Conservation (phyloP, 2,888 invertebrate species). For the Marasmarcha lunaedactyla region DNA sequence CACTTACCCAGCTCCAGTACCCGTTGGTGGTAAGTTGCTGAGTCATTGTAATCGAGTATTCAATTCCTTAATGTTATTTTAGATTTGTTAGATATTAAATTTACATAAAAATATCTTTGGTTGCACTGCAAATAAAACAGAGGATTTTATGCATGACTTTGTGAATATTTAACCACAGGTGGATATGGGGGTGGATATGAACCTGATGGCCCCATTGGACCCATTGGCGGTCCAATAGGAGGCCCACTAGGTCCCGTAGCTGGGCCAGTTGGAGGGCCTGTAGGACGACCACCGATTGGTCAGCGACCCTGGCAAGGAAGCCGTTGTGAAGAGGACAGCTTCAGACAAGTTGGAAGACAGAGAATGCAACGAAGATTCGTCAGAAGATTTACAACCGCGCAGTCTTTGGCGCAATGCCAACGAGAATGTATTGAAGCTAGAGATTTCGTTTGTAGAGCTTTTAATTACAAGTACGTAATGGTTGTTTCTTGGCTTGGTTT, state of each 20-base stretch:
- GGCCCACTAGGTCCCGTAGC: slow-evolving; percentile 20
- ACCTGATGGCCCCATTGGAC: slow-evolving; percentile 44
- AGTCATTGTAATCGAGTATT: too few relatives aligned
- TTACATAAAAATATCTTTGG: too few relatives aligned
- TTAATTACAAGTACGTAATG: slow-evolving; percentile 79
- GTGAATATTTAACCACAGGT: too few relatives aligned
- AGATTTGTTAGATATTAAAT: too few relatives aligned
- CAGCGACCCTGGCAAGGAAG: slow-evolving; percentile 61
- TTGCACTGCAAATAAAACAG: too few relatives aligned
- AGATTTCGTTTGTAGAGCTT: slow-evolving; percentile 88
- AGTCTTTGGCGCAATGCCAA: slow-evolving; percentile 84
- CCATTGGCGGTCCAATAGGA: slow-evolving; percentile 30
- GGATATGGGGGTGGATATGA: slow-evolving; percentile 37
- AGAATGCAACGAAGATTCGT: slow-evolving; percentile 84
- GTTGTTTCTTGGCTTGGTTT: too few relatives aligned
- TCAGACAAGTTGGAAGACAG: slow-evolving; percentile 85
- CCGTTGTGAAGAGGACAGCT: slow-evolving; percentile 86
- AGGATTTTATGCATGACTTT: too few relatives aligned
- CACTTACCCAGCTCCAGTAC: slow-evolving; percentile 43
- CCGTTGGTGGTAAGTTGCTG: background rate
- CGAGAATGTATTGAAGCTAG: slow-evolving; percentile 85
- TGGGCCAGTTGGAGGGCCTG: slow-evolving; percentile 36
- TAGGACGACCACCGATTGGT: slow-evolving; percentile 40
- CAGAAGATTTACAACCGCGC: slow-evolving; percentile 77
- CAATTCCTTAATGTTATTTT: too few relatives aligned